Percentiles rank a stretch among this genome's conserved stretches.
Conservation (phyloP, 1,140 invertebrate species). For the Drosophila ironensis region DNA sequence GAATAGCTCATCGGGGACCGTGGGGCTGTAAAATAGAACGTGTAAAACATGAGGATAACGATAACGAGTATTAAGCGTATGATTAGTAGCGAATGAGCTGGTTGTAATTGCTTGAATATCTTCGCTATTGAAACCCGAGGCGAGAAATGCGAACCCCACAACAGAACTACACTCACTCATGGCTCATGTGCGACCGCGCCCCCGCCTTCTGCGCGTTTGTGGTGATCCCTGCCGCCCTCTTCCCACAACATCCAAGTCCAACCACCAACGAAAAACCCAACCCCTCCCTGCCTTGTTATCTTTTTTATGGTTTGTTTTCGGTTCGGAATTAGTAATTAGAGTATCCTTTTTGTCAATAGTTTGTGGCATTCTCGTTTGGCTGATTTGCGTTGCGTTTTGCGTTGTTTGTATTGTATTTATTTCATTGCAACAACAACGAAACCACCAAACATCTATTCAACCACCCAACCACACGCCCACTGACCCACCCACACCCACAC, state of each 20-base stretch:
- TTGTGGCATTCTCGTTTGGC: conserved; percentile 23
- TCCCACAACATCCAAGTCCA: too few relatives aligned
- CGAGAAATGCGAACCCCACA: background rate
- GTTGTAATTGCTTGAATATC: background rate
- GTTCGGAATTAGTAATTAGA: background rate
- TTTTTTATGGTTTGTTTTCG: too few relatives aligned
- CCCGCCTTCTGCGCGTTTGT: conserved; percentile 10
- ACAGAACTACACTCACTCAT: conserved; percentile 6
- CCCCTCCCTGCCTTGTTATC: background rate
- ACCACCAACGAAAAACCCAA: too few relatives aligned
- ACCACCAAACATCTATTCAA: background rate
- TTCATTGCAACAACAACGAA: conserved; percentile 30
- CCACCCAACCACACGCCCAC: background rate
- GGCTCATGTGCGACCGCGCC: too few relatives aligned
- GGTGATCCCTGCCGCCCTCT: conserved; percentile 3
- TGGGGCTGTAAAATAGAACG: too few relatives aligned
- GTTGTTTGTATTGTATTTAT: conserved; percentile 32
- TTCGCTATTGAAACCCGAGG: background rate
- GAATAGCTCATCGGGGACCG: too few relatives aligned
- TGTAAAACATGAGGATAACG: too few relatives aligned
- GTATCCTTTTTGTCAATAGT: conserved; percentile 24
- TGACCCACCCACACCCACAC: conserved; percentile 14
- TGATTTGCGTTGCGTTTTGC: conserved; percentile 20
- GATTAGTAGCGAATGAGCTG: too few relatives aligned
- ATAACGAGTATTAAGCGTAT: too few relatives aligned